phyloP scores from a whole-genome alignment of 2,888 invertebrate genomes.

The Caenorhabditis sp. region DNA sequence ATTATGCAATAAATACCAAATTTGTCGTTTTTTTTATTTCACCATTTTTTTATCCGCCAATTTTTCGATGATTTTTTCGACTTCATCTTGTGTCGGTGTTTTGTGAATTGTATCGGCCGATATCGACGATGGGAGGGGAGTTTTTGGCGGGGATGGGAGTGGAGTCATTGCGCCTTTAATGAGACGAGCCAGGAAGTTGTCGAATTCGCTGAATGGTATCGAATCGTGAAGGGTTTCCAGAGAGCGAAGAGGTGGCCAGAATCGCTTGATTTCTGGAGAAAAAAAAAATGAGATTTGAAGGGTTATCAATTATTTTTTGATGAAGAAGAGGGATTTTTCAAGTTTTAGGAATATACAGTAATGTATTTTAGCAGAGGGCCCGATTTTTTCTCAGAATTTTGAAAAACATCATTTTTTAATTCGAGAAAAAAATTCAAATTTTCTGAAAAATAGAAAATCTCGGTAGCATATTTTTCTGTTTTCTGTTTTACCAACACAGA shows the following conservation, averaged over 20 bases:
- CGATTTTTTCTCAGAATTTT: too few species aligned
- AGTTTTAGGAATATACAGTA: too few species aligned
- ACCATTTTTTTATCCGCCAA: conserved; percentile 7
- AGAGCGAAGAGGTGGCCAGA: conserved; percentile 91
- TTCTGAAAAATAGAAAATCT: too few species aligned
- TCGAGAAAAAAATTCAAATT: too few species aligned
- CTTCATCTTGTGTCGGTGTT: conserved; percentile 34
- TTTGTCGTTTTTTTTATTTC: background rate
- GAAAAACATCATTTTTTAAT: too few species aligned
- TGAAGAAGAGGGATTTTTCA: background rate
- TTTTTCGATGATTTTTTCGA: conserved; percentile 29
- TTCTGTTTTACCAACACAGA: too few species aligned
- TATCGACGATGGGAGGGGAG: conserved; percentile 37
- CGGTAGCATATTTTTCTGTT: too few species aligned
- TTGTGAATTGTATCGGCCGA: conserved; percentile 35
- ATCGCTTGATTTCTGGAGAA: conserved; percentile 72
- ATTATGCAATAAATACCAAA: background rate
- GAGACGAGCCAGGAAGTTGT: conserved; percentile 42
- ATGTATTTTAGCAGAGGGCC: too few species aligned
- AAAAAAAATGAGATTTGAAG: background rate
- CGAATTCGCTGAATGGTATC: conserved; percentile 43
- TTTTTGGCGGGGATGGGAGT: conserved; percentile 50
- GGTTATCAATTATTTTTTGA: too few species aligned
- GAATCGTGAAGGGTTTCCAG: conserved; percentile 93
- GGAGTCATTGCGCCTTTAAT: conserved; percentile 45